Evolutionary conservation across 2,797 vertebrate species (phyloP), one percentile per base, ranked within the genome.

Genomic region (Scleropages formosus): DNA sequence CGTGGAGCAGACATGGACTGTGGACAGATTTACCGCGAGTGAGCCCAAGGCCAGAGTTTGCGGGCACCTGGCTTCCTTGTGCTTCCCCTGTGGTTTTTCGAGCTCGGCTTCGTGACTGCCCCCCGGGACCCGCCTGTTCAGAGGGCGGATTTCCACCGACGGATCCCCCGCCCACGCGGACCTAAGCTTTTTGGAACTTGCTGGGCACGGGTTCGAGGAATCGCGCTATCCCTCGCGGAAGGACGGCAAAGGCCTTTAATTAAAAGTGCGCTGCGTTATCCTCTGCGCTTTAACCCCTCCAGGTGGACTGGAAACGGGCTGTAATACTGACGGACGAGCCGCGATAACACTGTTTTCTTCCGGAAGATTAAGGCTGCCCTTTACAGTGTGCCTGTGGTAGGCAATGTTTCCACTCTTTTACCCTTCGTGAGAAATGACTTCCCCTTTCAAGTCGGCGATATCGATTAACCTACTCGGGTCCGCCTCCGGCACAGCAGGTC

Each of bases 261-360:
- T 83, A 79, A 83, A 80, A 79, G 12, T 27, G 64, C 63, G 49
- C 75, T 46, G 63, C 27, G 75, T 76, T 82, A 80, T 79, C 81
- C 75, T 58, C 61, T 51, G 73, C 46, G 58, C 49, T 59, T 71
- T 66, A 77, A 56, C 71, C 83, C 73, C 77, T 79, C 58, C 73
- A 83, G 80, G 79, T 82, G 81, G 79, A 78, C 74, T 69, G 51
- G n/a, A 75, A 80, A 78, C 69, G 65, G 47, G 58, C 75, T 65
- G 71, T 84, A 82, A 84, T 84, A 74, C 81, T 79, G 60, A 77
- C 80, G 77, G 80, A 73, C 44, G 65, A 73, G 47, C 69, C 3
- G 56, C 75, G 78, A 85, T 84, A 84, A 76, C 72, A 82, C 81
- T 84, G 81, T 83, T 81, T 81, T 75, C 77, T 75, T 60, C 74